Evolutionary conservation across 2,797 vertebrate genomes (phyloP), one percentile per base, ranked within the genome.

Genomic region (Percopsis omiscomaycus): DNA sequence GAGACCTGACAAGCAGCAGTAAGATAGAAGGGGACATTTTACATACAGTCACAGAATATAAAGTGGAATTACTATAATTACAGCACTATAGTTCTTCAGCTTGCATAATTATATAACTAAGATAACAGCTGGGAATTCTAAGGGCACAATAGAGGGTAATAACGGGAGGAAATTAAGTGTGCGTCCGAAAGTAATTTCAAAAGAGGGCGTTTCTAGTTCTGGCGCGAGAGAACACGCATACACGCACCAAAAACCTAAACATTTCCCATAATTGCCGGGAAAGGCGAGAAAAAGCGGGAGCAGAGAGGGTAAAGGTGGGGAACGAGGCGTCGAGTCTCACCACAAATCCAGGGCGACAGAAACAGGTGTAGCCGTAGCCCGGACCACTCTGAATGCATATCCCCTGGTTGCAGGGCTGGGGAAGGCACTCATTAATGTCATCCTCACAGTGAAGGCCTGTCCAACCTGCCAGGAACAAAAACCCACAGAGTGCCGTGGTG

Each of bases 291-390:
- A 5, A 29, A 29, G 13, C 29, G 53, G 14, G 30, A 27, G 65
- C 45, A 59, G 32, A 57, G 47, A 72, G 60, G 64, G 4, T 16
- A 47, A 54, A 64, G 57, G 61, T 58, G 59, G 64, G 70, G 66
- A 74, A 70, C 66, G 71, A 84, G 79, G 84, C 84, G 78, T 70
- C 59, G 55, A 79, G 79, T 47, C 89, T 93, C 88, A 95, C 94
- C 93, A 92, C 92, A 92, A 94, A 95, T 92, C 92, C 91, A 66
- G 94, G 91, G 74, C 84, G 89, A 88, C 92, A 95, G 88, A 93
- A 94, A 88, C 93, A 95, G 81, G 90, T 89, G 74, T 94, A 94
- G 81, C 93, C 93, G 59, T 90, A 91, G 85, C 91, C 84, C 9
- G 92, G 90, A 76, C 92, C 88, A 52, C 92, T 93, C 89, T 95